Percentiles rank a stretch among this genome's conserved stretches.
phyloP scores from a whole-genome alignment of 2,797 vertebrate genomes.

The Sebastes kiyomatsui region DNA sequence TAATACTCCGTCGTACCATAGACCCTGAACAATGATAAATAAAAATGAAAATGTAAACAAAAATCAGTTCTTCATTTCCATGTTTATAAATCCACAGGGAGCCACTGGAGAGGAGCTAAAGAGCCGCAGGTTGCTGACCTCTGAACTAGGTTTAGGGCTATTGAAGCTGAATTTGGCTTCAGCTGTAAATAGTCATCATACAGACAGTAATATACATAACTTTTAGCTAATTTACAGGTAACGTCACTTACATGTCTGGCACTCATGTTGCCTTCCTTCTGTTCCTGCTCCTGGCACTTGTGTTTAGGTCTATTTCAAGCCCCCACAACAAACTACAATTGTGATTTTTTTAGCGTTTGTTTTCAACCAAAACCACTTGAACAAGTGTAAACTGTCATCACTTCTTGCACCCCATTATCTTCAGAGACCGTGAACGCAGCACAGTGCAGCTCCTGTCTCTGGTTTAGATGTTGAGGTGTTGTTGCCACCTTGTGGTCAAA shows the following conservation, averaged over 20 bases:
- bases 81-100: too few relatives aligned
- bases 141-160: too few relatives aligned
- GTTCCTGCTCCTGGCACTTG: neutral
- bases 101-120: too few relatives aligned
- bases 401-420: neutral
- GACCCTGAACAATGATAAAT: too few relatives aligned
- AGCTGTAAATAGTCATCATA: neutral
- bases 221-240: neutral
- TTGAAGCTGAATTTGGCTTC: neutral
- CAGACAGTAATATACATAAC: neutral
- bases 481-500: slow-evolving; percentile 68
- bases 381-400: neutral
- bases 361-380: neutral
- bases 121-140: too few relatives aligned
- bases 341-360: neutral
- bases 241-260: neutral
- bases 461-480: slow-evolving; percentile 33
- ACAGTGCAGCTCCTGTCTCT: slow-evolving; percentile 1
- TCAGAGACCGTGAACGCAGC: slow-evolving; percentile 42
- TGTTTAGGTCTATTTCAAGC: neutral
- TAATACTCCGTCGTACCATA: too few relatives aligned
- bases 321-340: neutral
- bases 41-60: too few relatives aligned
- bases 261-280: neutral
- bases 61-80: too few relatives aligned